Evolutionary conservation across 2,888 invertebrate species (phyloP).

Genomic region (Stenodera caucasica): DNA sequence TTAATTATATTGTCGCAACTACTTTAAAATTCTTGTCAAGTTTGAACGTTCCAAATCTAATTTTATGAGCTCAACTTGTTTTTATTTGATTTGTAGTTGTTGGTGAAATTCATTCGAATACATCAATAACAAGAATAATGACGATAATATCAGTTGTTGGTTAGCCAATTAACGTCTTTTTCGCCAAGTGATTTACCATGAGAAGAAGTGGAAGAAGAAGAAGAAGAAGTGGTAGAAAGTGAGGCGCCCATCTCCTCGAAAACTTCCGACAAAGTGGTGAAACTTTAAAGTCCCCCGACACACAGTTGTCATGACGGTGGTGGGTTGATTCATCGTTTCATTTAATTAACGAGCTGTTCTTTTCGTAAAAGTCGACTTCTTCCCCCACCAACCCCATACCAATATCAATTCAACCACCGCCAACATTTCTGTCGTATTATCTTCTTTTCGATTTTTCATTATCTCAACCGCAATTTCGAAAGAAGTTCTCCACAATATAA

Average conservation of each 20-base stretch:
- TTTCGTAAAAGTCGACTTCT: conserved; percentile 29
- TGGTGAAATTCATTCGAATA: no score
- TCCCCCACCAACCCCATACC: conserved; percentile 24
- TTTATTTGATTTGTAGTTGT: no score
- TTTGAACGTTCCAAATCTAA: neutral
- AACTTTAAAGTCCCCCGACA: conserved; percentile 12
- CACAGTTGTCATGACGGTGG: conserved; percentile 23
- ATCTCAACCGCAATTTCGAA: conserved; percentile 11
- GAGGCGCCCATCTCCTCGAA: neutral
- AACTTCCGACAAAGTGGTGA: conserved; percentile 2
- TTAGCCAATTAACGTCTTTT: no score
- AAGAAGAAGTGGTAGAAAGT: neutral
- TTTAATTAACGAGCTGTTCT: conserved; percentile 39
- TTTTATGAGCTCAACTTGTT: neutral
- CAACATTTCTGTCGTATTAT: neutral
- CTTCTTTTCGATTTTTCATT: conserved; percentile 40
- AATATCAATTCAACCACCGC: neutral
- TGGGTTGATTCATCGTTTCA: conserved; percentile 35
- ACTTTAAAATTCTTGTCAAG: conserved; percentile 1
- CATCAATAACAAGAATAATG: no score
- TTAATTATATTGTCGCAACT: conserved; percentile 2
- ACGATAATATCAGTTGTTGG: no score
- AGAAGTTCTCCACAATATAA: no score
- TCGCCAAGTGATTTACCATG: no score
- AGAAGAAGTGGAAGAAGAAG: neutral